Base-by-base conservation (phyloP, 2,113 vertebrate genomes). In the Podocnemis expansa region DNA sequence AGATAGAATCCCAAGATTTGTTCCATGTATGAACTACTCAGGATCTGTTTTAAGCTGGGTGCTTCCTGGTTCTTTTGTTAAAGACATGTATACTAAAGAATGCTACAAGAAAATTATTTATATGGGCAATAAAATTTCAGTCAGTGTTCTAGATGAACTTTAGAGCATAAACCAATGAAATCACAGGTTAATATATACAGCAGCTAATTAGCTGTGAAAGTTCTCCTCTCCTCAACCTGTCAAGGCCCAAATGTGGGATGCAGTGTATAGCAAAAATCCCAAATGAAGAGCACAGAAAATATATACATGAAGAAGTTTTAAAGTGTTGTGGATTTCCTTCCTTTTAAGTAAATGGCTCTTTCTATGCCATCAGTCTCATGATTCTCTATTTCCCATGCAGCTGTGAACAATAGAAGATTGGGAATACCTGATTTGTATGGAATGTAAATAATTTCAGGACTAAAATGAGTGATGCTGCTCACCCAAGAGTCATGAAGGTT, bases 151-250 rank as follows among this genome's bases (percentile, higher is more conserved):
- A 2, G 19, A 4, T 49, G 49, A 84, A 84, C 1, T 41, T 80
- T 92, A 88, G 89, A n/a, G 45, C 1, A 24, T 82, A 83, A 94
- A 79, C 0, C 56, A 91, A 84, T 55, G 34, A 89, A 95, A 84
- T 6, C 34, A 45, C 5, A 8, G 84, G 16, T 67, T 83, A 94
- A 83, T 22, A 31, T 16, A 13, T 41, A 10, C 8, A 45, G 8
- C 29, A 88, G 80, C 2, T 31, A 80, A 49, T 38, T 38, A 45
- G 3, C 54, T 43, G 70, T 2, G 43, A 9, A 60, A 2, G 13
- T 4, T 47, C 43, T 24, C 58, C n/a, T 80, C 85, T 11, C 5
- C 11, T 79, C 38, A 87, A 2, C 2, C 14, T 82, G 63, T 60
- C 76, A 24, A 84, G 43, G 43, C 0, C 60, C 9, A 89, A 88